Percentiles rank a stretch among this genome's conserved stretches.
Conservation (phyloP, 2,797 vertebrate species). For the Sebastiscus albofasciatus region DNA sequence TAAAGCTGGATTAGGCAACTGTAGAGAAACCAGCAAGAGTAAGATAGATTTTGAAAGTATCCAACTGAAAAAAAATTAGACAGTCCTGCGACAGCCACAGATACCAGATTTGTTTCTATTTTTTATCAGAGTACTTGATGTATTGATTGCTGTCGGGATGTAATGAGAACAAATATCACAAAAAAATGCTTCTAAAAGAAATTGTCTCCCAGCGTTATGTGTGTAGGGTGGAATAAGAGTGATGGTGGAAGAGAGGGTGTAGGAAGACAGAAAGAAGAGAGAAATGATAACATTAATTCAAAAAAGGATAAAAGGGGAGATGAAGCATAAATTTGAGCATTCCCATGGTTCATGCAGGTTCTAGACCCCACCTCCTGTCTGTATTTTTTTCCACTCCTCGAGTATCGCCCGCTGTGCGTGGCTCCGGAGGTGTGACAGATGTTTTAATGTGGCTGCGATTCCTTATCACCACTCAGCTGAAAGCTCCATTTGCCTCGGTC, state of each 20-base stretch:
- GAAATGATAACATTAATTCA: background rate
- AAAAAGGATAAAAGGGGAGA: background rate
- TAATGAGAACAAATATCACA: background rate
- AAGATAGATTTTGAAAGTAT: too few species aligned
- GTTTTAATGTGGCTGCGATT: slow-evolving; percentile 72
- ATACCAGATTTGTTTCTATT: background rate
- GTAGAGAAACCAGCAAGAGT: too few species aligned
- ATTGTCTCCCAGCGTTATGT: background rate
- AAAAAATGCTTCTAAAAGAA: background rate
- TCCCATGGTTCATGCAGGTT: background rate
- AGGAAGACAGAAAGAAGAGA: background rate
- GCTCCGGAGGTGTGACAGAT: slow-evolving; percentile 72
- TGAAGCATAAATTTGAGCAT: background rate
- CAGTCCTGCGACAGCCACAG: background rate
- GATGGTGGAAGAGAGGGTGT: background rate
- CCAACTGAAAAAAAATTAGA: too few species aligned
- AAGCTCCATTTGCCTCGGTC: slow-evolving; percentile 72
- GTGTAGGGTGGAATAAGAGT: background rate
- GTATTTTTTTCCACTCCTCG: background rate
- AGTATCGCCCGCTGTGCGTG: slow-evolving; percentile 3
- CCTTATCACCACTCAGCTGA: slow-evolving; percentile 75
- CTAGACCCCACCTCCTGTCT: background rate
- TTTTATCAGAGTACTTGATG: background rate
- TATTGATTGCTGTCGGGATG: background rate
- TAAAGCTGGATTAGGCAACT: too few species aligned